Evolutionary conservation across 2,888 invertebrate genomes (phyloP).

Genomic region (Plutella xylostella): DNA sequence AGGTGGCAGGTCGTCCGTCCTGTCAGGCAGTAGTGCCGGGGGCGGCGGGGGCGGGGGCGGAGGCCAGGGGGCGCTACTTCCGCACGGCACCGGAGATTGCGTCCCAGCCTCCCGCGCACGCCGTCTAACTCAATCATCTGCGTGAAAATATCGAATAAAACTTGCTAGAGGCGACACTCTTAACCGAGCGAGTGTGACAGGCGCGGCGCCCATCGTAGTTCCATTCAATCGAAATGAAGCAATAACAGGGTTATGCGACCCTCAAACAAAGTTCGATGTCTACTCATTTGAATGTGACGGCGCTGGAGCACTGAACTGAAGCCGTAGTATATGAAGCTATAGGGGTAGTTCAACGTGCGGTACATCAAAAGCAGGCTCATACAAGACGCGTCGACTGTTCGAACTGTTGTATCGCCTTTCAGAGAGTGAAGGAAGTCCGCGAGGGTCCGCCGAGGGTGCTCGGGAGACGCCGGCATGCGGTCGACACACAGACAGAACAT

Average conservation of each 20-base stretch:
- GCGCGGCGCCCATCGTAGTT: neutral
- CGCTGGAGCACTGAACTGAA: too few species aligned
- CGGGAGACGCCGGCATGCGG: slow-evolving; percentile 27
- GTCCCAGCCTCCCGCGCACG: slow-evolving; percentile 56
- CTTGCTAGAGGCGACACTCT: slow-evolving; percentile 40
- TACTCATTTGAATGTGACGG: slow-evolving; percentile 27
- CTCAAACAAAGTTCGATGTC: slow-evolving; percentile 3
- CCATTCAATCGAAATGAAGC: neutral
- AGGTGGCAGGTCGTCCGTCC: slow-evolving; percentile 10
- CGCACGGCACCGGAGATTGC: slow-evolving; percentile 59
- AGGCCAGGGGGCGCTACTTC: too few species aligned
- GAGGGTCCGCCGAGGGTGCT: slow-evolving; percentile 22
- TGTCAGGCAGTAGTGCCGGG: slow-evolving; percentile 16
- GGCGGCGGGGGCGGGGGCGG: slow-evolving; percentile 16
- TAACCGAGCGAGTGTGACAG: slow-evolving; percentile 12
- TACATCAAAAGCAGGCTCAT: too few species aligned
- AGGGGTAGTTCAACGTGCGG: too few species aligned
- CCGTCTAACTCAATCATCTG: slow-evolving; percentile 60
- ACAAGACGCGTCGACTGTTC: too few species aligned
- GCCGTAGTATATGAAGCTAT: too few species aligned
- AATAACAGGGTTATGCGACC: slow-evolving; percentile 7
- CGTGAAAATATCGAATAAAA: slow-evolving; percentile 60
- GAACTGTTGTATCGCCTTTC: too few species aligned
- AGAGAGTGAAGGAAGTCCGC: slow-evolving; percentile 41
- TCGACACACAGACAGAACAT: slow-evolving; percentile 53